Percentiles rank a stretch among this genome's conserved stretches.
These are phyloP conservation scores for Bombus polaris DNA, from an alignment of 1,140 invertebrate genomes.

Conservation along the genomic window DNA sequence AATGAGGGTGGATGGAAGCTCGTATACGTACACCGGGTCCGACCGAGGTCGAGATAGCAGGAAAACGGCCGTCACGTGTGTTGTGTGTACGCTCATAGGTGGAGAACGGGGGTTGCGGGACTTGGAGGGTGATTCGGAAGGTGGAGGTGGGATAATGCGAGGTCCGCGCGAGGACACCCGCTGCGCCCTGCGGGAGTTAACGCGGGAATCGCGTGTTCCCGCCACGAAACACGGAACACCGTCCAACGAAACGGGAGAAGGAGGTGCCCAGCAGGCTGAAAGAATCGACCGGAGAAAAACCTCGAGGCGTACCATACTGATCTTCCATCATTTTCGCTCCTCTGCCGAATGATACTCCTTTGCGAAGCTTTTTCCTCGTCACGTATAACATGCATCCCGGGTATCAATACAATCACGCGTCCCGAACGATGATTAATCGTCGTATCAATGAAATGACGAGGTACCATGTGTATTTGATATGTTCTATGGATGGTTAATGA, in stretches of 20 bases:
- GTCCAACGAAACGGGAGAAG: conserved; percentile 46
- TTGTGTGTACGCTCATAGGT: conserved; percentile 64
- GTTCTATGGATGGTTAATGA: neutral
- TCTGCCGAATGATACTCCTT: neutral
- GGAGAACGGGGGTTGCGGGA: conserved; percentile 8
- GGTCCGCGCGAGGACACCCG: conserved; percentile 76
- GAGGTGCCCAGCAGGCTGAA: conserved; percentile 6
- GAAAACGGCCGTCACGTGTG: conserved; percentile 40
- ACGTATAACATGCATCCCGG: neutral
- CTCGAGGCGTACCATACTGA: neutral
- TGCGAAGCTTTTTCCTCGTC: neutral
- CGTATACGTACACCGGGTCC: conserved; percentile 52
- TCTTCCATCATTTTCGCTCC: conserved; percentile 55
- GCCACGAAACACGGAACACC: conserved; percentile 69
- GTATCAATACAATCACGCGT: neutral
- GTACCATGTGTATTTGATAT: neutral
- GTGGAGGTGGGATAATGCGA: conserved; percentile 75
- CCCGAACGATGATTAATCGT: neutral
- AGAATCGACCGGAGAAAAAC: conserved; percentile 8
- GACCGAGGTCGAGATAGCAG: conserved; percentile 63
- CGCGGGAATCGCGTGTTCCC: conserved; percentile 80
- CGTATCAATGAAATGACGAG: neutral
- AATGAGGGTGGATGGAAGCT: conserved; percentile 71
- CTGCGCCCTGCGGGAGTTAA: conserved; percentile 80
- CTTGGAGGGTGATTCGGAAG: conserved; percentile 33